Percentiles rank a stretch among this genome's conserved stretches.
phyloP scores from a whole-genome alignment of 1,140 invertebrate genomes.

The Colletes gigas region DNA sequence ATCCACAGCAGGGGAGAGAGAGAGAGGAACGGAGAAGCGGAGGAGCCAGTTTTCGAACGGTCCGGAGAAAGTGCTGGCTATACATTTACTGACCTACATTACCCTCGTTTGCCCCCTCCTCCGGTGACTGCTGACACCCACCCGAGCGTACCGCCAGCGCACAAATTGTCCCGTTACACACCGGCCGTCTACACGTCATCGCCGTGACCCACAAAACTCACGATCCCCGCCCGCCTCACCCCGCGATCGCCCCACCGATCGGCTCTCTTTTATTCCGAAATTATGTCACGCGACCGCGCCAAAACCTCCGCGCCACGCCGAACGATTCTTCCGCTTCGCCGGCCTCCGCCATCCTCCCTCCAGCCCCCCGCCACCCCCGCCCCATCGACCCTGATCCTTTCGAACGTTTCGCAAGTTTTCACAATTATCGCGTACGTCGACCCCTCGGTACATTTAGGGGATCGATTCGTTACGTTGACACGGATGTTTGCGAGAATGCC shows the following conservation, averaged over 20 bases:
- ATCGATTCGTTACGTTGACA: too few species aligned
- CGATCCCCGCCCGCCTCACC: background rate
- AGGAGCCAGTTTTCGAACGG: slow-evolving; percentile 76
- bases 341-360: background rate
- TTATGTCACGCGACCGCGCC: slow-evolving; percentile 63
- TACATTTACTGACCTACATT: slow-evolving; percentile 81
- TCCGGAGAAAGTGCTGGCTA: slow-evolving; percentile 79
- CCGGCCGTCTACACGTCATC: slow-evolving; percentile 68
- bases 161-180: slow-evolving; percentile 71
- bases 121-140: slow-evolving; percentile 49
- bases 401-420: too few species aligned
- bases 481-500: too few species aligned
- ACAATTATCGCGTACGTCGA: too few species aligned
- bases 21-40: background rate
- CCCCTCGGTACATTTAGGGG: too few species aligned
- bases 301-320: background rate
- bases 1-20: background rate
- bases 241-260: background rate
- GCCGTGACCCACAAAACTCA: slow-evolving; percentile 71
- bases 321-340: background rate
- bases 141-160: slow-evolving; percentile 61
- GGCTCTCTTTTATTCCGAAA: slow-evolving; percentile 56
- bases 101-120: slow-evolving; percentile 62
- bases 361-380: background rate
- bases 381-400: too few species aligned